These are phyloP conservation scores for Drosophila tani DNA, from an alignment of 1,140 invertebrate species.

Conservation along the genomic window DNA sequence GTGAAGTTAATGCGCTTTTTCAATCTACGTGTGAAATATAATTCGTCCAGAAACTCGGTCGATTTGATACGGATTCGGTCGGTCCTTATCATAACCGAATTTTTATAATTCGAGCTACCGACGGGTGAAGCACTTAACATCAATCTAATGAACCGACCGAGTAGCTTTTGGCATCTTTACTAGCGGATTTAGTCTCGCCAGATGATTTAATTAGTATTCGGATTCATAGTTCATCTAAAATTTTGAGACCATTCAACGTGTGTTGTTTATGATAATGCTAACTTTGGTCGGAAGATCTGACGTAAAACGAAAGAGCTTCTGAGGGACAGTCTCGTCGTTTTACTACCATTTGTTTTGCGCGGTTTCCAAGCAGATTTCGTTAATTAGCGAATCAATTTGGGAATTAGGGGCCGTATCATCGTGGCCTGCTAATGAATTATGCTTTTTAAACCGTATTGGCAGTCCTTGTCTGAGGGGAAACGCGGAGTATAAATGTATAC, in stretches of 20 bases:
- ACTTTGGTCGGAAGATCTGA: conserved; percentile 17
- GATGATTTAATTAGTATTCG: conserved; percentile 56
- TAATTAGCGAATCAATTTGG: conserved; percentile 52
- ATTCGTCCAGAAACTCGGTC: conserved; percentile 32
- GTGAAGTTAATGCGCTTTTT: not conserved
- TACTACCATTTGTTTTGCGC: conserved; percentile 4
- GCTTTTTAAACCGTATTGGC: conserved; percentile 5
- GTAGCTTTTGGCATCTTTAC: conserved; percentile 22
- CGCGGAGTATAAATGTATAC: not conserved
- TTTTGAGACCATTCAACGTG: conserved; percentile 10
- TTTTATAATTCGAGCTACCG: conserved; percentile 8
- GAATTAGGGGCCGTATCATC: conserved; percentile 8
- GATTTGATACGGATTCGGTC: conserved; percentile 3
- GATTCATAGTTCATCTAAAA: conserved; percentile 41
- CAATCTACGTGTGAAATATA: not conserved
- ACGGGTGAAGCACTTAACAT: conserved; percentile 58
- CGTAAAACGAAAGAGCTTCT: conserved; percentile 28
- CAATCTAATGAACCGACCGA: conserved; percentile 56
- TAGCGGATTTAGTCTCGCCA: conserved; percentile 23
- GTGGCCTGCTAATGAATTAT: conserved; percentile 40
- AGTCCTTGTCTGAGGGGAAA: conserved; percentile 30
- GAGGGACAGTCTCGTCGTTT: conserved; percentile 9
- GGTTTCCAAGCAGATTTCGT: conserved; percentile 34
- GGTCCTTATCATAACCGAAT: conserved; percentile 36
- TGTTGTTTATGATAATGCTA: conserved; percentile 60